phyloP scores from a whole-genome alignment of 2,113 vertebrate species.

The Carassius gibelio region DNA sequence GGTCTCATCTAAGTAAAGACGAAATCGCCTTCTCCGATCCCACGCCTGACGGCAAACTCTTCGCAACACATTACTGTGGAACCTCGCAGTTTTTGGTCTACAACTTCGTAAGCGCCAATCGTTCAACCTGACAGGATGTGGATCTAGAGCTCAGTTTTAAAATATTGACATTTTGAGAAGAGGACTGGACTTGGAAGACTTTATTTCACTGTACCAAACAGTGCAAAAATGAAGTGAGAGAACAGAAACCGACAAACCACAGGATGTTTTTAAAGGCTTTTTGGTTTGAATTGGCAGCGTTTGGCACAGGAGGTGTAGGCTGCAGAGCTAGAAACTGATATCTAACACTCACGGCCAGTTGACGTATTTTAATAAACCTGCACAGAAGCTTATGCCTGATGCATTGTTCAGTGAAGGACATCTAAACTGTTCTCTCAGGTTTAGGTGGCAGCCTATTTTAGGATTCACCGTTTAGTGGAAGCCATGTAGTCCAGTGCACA shows the following conservation, averaged over 20 bases:
- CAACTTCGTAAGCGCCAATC: constrained; percentile 91
- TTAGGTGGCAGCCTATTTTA: constrained; percentile 41
- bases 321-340: constrained; percentile 27
- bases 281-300: neutral
- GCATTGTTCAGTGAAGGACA: constrained; percentile 26
- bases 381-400: constrained; percentile 35
- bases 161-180: constrained; percentile 28
- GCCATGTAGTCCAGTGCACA: constrained; percentile 52
- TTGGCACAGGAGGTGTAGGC: neutral
- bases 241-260: neutral
- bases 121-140: constrained; percentile 56
- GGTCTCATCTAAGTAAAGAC: constrained; percentile 95
- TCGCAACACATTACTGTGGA: constrained; percentile 93
- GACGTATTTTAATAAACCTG: constrained; percentile 31
- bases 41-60: constrained; percentile 97
- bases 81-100: constrained; percentile 97
- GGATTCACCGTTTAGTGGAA: constrained; percentile 42
- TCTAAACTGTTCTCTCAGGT: constrained; percentile 52
- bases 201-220: constrained; percentile 20
- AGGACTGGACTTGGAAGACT: constrained; percentile 8
- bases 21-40: constrained; percentile 99
- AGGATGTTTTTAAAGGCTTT: neutral
- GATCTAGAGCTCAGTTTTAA: neutral
- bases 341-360: constrained; percentile 26
- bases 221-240: neutral